A percentile compares a stretch with the other conserved stretches of the same genome.
Evolutionary conservation across 1,140 invertebrate genomes (phyloP).

Genomic region (Chlorops oryzae): DNA sequence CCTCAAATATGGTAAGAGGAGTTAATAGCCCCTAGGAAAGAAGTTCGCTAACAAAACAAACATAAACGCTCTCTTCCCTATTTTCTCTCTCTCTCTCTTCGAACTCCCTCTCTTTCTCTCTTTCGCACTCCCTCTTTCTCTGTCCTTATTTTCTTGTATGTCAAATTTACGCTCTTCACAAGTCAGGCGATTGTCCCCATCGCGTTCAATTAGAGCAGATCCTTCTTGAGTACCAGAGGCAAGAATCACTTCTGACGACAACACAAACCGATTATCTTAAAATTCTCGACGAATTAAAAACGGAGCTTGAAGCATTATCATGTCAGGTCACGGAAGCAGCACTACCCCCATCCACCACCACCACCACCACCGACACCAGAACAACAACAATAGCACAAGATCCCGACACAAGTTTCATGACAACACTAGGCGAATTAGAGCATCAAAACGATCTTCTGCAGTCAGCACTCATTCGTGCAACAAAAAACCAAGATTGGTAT

Average conservation of each 20-base stretch:
- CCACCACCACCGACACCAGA: not conserved
- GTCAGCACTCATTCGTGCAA: constrained; percentile 4
- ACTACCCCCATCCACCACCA: constrained; percentile 4
- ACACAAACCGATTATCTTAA: constrained; percentile 25
- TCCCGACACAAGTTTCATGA: not conserved
- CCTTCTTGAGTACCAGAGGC: constrained; percentile 30
- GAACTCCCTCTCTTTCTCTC: not conserved
- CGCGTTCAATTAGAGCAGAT: constrained; percentile 31
- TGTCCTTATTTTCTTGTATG: not conserved
- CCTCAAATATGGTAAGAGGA: no score
- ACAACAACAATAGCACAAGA: not conserved
- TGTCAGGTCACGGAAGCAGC: constrained; percentile 27
- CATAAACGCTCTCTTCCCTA: not conserved
- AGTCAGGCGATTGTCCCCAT: constrained; percentile 31
- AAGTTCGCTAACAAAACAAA: not conserved
- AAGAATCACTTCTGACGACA: constrained; percentile 21
- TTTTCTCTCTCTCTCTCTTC: not conserved
- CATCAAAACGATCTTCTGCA: constrained; percentile 14
- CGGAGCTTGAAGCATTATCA: constrained; percentile 24
- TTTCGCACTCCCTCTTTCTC: not conserved
- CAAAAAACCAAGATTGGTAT: constrained; percentile 2
- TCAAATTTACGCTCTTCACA: constrained; percentile 1
- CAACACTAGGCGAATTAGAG: constrained; percentile 6
- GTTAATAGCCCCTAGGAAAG: no score
- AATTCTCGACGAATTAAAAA: constrained; percentile 26